Evolutionary conservation across 2,888 invertebrate genomes (phyloP), one percentile per base, ranked within the genome.

Genomic region (Seira sanloemensis): DNA sequence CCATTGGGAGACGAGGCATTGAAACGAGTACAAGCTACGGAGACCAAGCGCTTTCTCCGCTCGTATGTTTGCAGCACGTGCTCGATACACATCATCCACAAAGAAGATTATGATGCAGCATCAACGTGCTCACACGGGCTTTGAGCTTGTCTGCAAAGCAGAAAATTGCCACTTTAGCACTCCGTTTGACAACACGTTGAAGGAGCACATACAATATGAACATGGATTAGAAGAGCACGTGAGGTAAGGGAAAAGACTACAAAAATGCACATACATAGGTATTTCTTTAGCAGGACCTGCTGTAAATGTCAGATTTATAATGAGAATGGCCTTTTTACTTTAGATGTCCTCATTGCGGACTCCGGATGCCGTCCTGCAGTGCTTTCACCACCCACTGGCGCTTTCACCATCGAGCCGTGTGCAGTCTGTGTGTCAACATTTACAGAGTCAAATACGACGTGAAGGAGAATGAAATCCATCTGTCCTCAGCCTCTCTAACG

Each of bases 61-160:
- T 84, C 88, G 77, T 93, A 92, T 90, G 90, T 90, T 82, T 93
- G 93, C 90, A 91, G 91, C 81, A 90, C 92, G 75, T 93, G 93
- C 88, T 91, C 91, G 74, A 78, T 90, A 91, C 81, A 90, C 91
- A 50, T 92, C 92, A 89, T 90, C 91, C 73, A 92, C 90, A 74
- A 92, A 92, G 88, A 90, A 90, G 27, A 90, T 90, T 77, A 92
- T 93, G 88, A 92, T 92, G 90, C 90, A 91, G 21, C 93, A 93
- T 90, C 92, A 92, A 91, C 90, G 91, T 54, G 90, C 91, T 65
- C 93, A 93, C 89, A 92, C 91, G 2, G 91, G 91, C 0, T 90
- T 91, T 79, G 90, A 91, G 82, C 86, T 90, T 85, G 88, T 90
- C 50, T 90, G 91, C 86, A 87, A 90, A 86, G 90, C 90, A 71